phyloP scores from a whole-genome alignment of 2,797 vertebrate species.

The Brotula barbata region DNA sequence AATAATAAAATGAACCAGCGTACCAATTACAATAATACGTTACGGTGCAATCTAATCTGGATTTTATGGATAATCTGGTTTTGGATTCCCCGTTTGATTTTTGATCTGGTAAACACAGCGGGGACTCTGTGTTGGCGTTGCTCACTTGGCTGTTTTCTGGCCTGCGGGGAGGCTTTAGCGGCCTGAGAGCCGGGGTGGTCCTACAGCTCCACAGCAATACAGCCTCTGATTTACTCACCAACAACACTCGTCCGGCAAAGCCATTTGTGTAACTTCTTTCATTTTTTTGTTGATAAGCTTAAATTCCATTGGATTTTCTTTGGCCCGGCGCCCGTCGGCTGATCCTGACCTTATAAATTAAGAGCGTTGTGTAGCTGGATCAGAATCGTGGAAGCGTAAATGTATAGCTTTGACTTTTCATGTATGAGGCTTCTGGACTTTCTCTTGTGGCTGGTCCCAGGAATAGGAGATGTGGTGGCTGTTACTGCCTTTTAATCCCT shows the following conservation, averaged over 20 bases:
- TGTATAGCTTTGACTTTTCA: constrained; percentile 60
- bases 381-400: constrained; percentile 73
- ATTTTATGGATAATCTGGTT: constrained; percentile 40
- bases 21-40: no score
- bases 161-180: constrained; percentile 58
- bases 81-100: constrained; percentile 45
- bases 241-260: constrained; percentile 62
- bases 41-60: no score
- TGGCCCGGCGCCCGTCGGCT: constrained; percentile 77
- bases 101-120: constrained; percentile 40
- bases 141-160: constrained; percentile 64
- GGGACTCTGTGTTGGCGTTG: constrained; percentile 38
- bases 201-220: constrained; percentile 62
- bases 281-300: constrained; percentile 83
- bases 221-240: constrained; percentile 71
- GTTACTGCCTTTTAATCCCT: constrained; percentile 37
- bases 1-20: no score
- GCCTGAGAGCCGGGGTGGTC: constrained; percentile 82
- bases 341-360: constrained; percentile 79
- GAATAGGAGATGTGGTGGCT: constrained; percentile 33
- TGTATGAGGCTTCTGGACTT: constrained; percentile 71
- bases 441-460: constrained; percentile 56
- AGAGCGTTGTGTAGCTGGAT: constrained; percentile 77
- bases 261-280: constrained; percentile 78
- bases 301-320: constrained; percentile 83